Conservation (phyloP, 2,888 invertebrate genomes). For the Anodontia alba region DNA sequence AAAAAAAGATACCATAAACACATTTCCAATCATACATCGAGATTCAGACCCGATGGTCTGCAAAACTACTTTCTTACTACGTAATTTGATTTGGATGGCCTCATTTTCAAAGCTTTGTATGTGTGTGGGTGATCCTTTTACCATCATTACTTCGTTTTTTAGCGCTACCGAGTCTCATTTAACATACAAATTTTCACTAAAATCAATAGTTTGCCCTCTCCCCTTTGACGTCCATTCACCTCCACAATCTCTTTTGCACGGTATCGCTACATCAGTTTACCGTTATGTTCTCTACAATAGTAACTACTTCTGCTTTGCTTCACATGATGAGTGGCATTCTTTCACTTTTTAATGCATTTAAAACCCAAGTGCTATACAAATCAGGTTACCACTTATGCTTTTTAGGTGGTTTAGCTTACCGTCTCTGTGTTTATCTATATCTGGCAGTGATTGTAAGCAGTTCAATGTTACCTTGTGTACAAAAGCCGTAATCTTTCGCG, state of each 20-base stretch:
- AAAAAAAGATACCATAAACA: too few relatives aligned
- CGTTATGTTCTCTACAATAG: not conserved
- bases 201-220: too few relatives aligned
- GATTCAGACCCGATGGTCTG: too few relatives aligned
- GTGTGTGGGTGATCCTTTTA: too few relatives aligned
- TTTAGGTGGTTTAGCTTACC: not conserved
- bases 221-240: not conserved
- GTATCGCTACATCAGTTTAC: not conserved
- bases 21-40: too few relatives aligned
- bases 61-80: too few relatives aligned
- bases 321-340: not conserved
- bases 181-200: too few relatives aligned
- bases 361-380: not conserved
- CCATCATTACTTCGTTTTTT: too few relatives aligned
- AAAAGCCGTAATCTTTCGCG: constrained; percentile 9
- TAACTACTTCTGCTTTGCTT: constrained; percentile 4
- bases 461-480: not conserved
- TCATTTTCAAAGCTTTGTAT: too few relatives aligned
- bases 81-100: too few relatives aligned
- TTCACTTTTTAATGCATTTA: constrained; percentile 4
- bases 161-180: too few relatives aligned
- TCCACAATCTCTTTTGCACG: not conserved
- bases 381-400: constrained; percentile 12
- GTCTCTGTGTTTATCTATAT: not conserved
- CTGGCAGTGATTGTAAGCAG: not conserved